phyloP scores from a whole-genome alignment of 2,113 vertebrate genomes.

The Lampris incognitus region DNA sequence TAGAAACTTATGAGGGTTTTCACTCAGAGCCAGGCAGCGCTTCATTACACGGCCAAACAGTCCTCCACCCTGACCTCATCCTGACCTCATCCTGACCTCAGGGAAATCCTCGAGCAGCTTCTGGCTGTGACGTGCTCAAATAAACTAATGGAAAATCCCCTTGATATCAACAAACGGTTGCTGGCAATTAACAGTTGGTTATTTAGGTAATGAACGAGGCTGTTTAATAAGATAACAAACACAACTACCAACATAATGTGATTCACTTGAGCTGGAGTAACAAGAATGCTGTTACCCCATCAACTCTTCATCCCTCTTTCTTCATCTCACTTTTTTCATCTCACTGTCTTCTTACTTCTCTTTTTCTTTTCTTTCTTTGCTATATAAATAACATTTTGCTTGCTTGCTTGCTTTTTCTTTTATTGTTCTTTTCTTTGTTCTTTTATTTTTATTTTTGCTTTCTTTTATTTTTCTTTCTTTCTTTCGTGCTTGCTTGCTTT shows the following conservation, averaged over 20 bases:
- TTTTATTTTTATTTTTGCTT: background rate
- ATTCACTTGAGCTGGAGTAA: conserved; percentile 35
- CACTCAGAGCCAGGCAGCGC: too few relatives aligned
- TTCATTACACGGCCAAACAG: too few relatives aligned
- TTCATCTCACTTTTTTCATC: conserved; percentile 32
- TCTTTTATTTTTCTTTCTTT: background rate
- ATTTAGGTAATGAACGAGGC: conserved; percentile 49
- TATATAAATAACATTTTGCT: too few relatives aligned
- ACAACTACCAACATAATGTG: conserved; percentile 47
- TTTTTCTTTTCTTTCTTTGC: background rate
- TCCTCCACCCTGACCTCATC: too few relatives aligned
- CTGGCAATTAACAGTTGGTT: conserved; percentile 3
- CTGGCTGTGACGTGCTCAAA: background rate
- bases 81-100: too few relatives aligned
- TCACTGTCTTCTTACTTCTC: conserved; percentile 27
- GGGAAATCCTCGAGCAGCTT: too few relatives aligned
- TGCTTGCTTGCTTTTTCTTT: background rate
- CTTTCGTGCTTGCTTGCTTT: background rate
- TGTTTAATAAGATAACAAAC: conserved; percentile 55
- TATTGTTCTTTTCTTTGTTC: conserved; percentile 42
- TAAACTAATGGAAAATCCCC: conserved; percentile 22
- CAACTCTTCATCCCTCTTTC: too few relatives aligned
- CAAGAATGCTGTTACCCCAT: background rate
- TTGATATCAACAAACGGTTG: background rate
- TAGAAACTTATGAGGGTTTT: too few relatives aligned